phyloP scores from a whole-genome alignment of 92 coral and sea anemone species.

The Scolanthus callimorphus region DNA sequence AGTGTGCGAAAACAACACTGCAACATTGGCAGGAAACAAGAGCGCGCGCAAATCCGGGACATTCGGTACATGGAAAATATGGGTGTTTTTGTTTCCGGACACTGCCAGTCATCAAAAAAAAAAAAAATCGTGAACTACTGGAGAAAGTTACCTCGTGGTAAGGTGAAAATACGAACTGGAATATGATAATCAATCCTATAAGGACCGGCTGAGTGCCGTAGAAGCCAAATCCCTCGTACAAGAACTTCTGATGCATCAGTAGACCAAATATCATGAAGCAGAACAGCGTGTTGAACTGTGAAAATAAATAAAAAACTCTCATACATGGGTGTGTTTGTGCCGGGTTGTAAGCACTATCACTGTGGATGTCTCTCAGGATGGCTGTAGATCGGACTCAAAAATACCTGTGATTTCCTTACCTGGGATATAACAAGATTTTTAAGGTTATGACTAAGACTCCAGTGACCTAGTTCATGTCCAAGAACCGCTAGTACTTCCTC shows the following conservation, averaged over 20 bases:
- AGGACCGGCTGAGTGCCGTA: slow-evolving; percentile 74
- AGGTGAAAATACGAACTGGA: slow-evolving; percentile 97
- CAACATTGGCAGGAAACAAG: too few species aligned
- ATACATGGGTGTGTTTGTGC: too few species aligned
- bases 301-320: too few species aligned
- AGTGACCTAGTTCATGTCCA: slow-evolving; percentile 96
- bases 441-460: slow-evolving; percentile 90
- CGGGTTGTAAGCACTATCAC: too few species aligned
- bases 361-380: neutral
- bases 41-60: too few species aligned
- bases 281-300: slow-evolving; percentile 78
- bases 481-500: slow-evolving; percentile 89
- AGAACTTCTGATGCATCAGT: slow-evolving; percentile 79
- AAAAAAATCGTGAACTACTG: too few species aligned
- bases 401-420: slow-evolving; percentile 49
- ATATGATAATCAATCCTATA: slow-evolving; percentile 84
- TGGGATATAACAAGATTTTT: slow-evolving; percentile 88
- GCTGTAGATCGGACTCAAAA: neutral
- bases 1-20: too few species aligned
- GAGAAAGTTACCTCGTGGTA: slow-evolving; percentile 98
- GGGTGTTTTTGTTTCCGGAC: too few species aligned
- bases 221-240: slow-evolving; percentile 93
- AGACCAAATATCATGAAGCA: slow-evolving; percentile 89
- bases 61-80: too few species aligned
- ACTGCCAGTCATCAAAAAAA: too few species aligned